Percentiles rank a stretch among this genome's conserved stretches.
These are phyloP conservation scores for Anser cygnoides DNA, from an alignment of 2,113 vertebrate species.

Conservation along the genomic window DNA sequence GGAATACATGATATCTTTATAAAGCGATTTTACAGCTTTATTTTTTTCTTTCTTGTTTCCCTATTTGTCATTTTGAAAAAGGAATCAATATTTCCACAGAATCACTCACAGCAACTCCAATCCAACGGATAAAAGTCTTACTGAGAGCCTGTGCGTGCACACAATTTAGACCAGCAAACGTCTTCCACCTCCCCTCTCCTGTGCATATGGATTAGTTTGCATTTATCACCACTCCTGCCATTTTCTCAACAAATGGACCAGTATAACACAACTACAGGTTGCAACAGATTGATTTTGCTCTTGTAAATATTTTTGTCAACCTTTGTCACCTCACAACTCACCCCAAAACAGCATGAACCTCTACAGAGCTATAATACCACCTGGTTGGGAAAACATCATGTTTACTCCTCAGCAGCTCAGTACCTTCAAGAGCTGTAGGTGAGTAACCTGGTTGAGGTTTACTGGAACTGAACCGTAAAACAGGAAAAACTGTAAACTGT, in stretches of 20 bases:
- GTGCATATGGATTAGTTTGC: not conserved
- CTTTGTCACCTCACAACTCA: not conserved
- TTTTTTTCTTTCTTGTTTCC: not conserved
- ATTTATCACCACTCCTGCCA: not conserved
- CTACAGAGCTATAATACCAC: not conserved
- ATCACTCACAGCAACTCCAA: not conserved
- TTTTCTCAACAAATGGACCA: not conserved
- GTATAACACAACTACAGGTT: not conserved
- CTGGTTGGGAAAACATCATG: not conserved
- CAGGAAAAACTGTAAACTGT: too few relatives aligned
- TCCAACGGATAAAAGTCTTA: rapidly evolving
- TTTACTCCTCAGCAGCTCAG: not conserved
- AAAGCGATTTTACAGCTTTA: not conserved
- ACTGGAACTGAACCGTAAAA: not conserved
- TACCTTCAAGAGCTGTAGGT: not conserved
- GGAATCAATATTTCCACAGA: not conserved
- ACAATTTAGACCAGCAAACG: not conserved
- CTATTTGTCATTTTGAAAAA: not conserved
- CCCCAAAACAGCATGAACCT: not conserved
- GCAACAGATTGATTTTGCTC: not conserved
- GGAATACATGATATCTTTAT: not conserved
- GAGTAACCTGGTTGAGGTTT: not conserved
- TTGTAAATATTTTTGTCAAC: not conserved
- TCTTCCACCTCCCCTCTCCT: not conserved
- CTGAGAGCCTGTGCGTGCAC: not conserved